Evolutionary conservation across 35 echinoderm and acorn worm genomes (phyloP), one percentile per base, ranked within the genome.

Genomic region (Diadema setosum): DNA sequence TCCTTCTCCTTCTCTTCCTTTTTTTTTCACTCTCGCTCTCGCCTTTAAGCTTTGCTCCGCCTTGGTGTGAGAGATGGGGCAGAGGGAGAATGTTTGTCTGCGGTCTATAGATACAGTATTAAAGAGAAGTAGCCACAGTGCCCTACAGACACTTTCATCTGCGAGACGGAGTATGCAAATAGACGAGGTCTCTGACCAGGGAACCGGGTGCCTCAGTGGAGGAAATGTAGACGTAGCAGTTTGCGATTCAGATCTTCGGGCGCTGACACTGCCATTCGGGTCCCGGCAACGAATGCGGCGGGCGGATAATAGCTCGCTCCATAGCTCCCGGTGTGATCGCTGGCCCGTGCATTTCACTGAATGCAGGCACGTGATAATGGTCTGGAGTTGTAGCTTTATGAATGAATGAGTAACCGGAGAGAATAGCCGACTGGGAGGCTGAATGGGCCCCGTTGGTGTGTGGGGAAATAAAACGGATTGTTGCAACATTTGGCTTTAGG

Each of bases 191-290:
- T 78, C 16, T 78, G 73, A 78, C 73, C 73, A 78, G 40, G 73
- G 73, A 78, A 78, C 73, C 73, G 44, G 20, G 21, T 2, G 35
- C 73, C 40, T 25, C 40, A 41, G 35, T 39, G 20, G 40, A 21
- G 35, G 73, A 78, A 78, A 78, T 78, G 73, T 78, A 78, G 73
- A 78, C 73, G 73, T 78, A 78, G 73, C 73, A 44, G 73, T 78
- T 78, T 42, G 23, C 34, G 73, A 78, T 78, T 78, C 73, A 78
- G 73, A 78, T 78, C 73, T 78, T 41, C 73, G 73, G 73, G 73
- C 73, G 73, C 73, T 78, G 73, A 78, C 37, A 35, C 40, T 78
- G 18, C 35, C 21, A 41, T 44, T 39, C 8, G 70, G 63, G 29
- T 34, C 29, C 23, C 73, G 36, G 73, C 73, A 7, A 44, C 9